Evolutionary conservation across 1,140 invertebrate species (phyloP), one percentile per base, ranked within the genome.

Genomic region (Pogonognathellus flavescens): DNA sequence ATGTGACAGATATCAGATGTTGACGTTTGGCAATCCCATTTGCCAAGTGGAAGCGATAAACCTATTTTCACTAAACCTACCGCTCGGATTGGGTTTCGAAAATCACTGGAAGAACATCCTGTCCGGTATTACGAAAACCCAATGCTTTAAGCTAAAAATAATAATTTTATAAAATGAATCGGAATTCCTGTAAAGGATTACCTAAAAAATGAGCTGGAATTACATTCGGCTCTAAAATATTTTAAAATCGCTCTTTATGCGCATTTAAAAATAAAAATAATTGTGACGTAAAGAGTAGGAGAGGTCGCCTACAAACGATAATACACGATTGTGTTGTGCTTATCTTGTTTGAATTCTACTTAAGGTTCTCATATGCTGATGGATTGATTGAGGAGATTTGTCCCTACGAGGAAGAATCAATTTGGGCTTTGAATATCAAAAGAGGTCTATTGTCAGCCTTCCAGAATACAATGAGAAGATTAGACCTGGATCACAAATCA

Each of bases 351-450:
- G 57, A 72, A 55, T 86, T 84, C 49, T 20, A 14, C 16, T 86
- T 6, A 88, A 94, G 94, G 81, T 97, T 97, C 89, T 92, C 94
- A 0, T 96, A 94, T 88, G 93, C 95, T 62, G 95, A 97, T 91
- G 96, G 96, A 5, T 88, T 93, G 20, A 93, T 97, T 84, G 92
- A 93, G 11, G 95, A 96, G 89, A 91, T 97, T 18, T 97, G 96
- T 90, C 95, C 96, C 0, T 89, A 93, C 9, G 89, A 91, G 3
- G 89, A 90, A 0, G 97, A 98, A 89, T 91, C 93, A 9, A 92
- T 93, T 3, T 97, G 95, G 95, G 93, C 94, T 0, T 92, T 97
- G 81, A 98, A 98, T 91, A 93, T 98, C 89, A 98, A 98, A 90
- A 93, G 95, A 88, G 97, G 95, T 49, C 92, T 97, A 13, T 90